phyloP scores from a whole-genome alignment of 2,888 invertebrate genomes.

The Lutraria lutraria region DNA sequence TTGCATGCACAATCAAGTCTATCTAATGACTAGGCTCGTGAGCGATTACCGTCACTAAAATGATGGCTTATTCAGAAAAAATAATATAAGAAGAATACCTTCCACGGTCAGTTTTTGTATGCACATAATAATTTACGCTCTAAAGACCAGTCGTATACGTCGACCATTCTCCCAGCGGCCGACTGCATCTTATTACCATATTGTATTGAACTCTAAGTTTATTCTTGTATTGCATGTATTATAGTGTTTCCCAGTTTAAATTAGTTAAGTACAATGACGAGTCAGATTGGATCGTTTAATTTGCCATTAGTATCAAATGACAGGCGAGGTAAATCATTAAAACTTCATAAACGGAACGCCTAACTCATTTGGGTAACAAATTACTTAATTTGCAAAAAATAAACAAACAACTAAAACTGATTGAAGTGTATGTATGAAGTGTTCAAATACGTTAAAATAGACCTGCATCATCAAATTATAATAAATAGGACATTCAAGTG shows the following conservation, averaged over 20 bases:
- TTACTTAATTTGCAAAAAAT: not conserved
- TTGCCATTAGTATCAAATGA: conserved; percentile 1
- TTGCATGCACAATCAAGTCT: no score
- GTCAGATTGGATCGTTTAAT: not conserved
- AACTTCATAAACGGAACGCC: conserved; percentile 18
- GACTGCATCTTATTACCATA: no score
- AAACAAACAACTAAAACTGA: conserved; percentile 6
- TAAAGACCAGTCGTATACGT: no score
- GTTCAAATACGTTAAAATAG: not conserved
- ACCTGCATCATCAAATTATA: not conserved
- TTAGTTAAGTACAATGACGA: not conserved
- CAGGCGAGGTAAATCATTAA: conserved; percentile 29
- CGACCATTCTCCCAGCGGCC: no score
- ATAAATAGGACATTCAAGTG: not conserved
- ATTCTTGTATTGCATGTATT: no score
- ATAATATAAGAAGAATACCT: no score
- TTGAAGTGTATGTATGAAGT: not conserved
- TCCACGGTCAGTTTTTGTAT: no score
- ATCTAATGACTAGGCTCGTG: no score
- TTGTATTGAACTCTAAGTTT: no score
- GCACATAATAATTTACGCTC: no score
- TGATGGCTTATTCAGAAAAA: no score
- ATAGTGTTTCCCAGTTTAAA: not conserved
- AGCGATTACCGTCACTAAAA: no score
- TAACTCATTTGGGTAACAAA: not conserved